Evolutionary conservation across 2,888 invertebrate species (phyloP).

Genomic region (Xestia ashworthii): DNA sequence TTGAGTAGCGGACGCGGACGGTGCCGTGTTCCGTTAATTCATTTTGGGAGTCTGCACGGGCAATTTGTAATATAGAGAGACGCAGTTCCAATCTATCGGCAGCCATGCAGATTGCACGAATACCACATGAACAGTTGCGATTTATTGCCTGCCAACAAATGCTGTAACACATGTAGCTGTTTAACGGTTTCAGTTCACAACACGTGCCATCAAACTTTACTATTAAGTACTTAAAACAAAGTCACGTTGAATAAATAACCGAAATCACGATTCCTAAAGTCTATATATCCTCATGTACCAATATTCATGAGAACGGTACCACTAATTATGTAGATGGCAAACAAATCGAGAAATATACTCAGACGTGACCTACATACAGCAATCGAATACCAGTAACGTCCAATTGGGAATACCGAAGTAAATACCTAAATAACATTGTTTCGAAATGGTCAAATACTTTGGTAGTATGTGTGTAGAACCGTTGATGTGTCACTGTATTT

Average conservation of each 20-base stretch:
- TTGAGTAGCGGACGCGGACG: slow-evolving; percentile 31
- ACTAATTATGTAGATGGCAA: slow-evolving; percentile 57
- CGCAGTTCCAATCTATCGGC: slow-evolving; percentile 27
- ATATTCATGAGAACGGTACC: slow-evolving; percentile 28
- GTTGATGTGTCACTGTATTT: slow-evolving; percentile 43
- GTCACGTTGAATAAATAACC: not conserved
- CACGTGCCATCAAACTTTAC: not conserved
- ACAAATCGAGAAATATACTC: slow-evolving; percentile 51
- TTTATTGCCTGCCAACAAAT: slow-evolving; percentile 38
- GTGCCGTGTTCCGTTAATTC: slow-evolving; percentile 51
- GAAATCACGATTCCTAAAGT: slow-evolving; percentile 1
- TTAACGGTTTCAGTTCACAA: slow-evolving; percentile 5
- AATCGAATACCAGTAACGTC: slow-evolving; percentile 33
- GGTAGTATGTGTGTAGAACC: slow-evolving; percentile 6
- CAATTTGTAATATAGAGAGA: slow-evolving; percentile 49
- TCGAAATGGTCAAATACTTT: slow-evolving; percentile 31
- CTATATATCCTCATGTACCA: slow-evolving; percentile 21
- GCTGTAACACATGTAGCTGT: slow-evolving; percentile 13
- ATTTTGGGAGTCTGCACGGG: slow-evolving; percentile 44
- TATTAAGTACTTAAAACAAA: no score
- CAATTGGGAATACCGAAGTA: slow-evolving; percentile 33
- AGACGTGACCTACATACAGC: slow-evolving; percentile 54
- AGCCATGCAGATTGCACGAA: slow-evolving; percentile 47
- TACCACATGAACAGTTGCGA: slow-evolving; percentile 26
- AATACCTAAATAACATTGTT: slow-evolving; percentile 36